These are phyloP conservation scores for Agrilus mali DNA, from an alignment of 2,888 invertebrate genomes.

Conservation along the genomic window DNA sequence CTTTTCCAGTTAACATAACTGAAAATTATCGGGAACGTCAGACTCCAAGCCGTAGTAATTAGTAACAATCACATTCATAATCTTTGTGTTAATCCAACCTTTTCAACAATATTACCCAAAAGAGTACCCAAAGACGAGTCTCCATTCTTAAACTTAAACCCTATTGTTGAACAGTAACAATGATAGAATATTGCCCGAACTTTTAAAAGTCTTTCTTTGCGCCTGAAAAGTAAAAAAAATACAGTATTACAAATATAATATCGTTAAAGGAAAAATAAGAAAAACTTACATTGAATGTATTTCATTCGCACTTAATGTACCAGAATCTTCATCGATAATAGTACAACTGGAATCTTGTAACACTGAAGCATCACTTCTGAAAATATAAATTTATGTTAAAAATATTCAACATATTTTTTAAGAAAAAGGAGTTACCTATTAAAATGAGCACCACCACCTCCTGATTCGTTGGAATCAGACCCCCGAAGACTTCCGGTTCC, in stretches of 20 bases:
- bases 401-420: not conserved
- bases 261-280: not conserved
- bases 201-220: slow-evolving; percentile 39
- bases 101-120: slow-evolving; percentile 44
- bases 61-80: slow-evolving; percentile 5
- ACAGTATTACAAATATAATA: slow-evolving; percentile 5
- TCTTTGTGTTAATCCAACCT: slow-evolving; percentile 33
- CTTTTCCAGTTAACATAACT: too few species aligned
- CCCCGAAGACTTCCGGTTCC: slow-evolving; percentile 51
- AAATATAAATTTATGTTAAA: not conserved
- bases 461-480: slow-evolving; percentile 33
- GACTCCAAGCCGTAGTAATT: not conserved
- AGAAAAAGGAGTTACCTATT: slow-evolving; percentile 14
- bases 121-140: slow-evolving; percentile 39
- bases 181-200: slow-evolving; percentile 44
- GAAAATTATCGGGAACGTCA: too few species aligned
- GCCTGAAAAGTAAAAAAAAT: slow-evolving; percentile 25
- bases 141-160: slow-evolving; percentile 38
- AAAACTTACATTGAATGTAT: slow-evolving; percentile 18
- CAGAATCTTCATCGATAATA: slow-evolving; percentile 31
- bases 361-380: slow-evolving; percentile 26
- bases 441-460: slow-evolving; percentile 20
- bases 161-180: slow-evolving; percentile 41
- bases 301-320: slow-evolving; percentile 17
- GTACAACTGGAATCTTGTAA: slow-evolving; percentile 35